phyloP scores from a whole-genome alignment of 2,888 invertebrate genomes.

The Lottia gigantea region DNA sequence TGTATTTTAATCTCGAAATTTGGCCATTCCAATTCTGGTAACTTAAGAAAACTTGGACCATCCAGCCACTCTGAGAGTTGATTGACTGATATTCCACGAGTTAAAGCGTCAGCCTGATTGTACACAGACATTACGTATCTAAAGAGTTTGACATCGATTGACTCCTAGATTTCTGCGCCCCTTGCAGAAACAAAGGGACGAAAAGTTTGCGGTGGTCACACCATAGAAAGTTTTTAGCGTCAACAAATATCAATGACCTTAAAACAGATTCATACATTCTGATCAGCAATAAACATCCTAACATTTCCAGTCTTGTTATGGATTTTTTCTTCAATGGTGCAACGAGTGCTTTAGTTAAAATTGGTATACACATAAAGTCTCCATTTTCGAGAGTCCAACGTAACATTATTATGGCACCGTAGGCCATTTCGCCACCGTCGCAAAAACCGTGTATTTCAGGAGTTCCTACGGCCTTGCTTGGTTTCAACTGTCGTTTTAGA shows the following conservation, averaged over 20 bases:
- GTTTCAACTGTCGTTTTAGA: not conserved
- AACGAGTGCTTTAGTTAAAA: not conserved
- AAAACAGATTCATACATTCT: not conserved
- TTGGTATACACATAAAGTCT: not conserved
- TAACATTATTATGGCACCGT: not conserved
- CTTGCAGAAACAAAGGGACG: not conserved
- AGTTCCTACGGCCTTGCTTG: not conserved
- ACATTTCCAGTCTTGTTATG: not conserved
- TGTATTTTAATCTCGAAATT: not conserved
- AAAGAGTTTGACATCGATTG: not conserved
- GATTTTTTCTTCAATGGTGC: not conserved
- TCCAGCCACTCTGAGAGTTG: not conserved
- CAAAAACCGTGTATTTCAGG: slow-evolving; percentile 2
- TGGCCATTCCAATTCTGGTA: not conserved
- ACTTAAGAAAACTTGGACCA: not conserved
- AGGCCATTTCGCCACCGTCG: slow-evolving; percentile 8
- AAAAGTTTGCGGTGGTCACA: not conserved
- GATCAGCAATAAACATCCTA: not conserved
- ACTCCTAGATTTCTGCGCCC: not conserved
- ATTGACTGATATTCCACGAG: not conserved
- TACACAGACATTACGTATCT: not conserved
- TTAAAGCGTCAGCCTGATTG: not conserved
- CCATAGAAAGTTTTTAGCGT: not conserved
- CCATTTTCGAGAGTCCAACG: not conserved
- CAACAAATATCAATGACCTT: not conserved